phyloP scores from a whole-genome alignment of 2,797 vertebrate species.

The Chelon labrosus region DNA sequence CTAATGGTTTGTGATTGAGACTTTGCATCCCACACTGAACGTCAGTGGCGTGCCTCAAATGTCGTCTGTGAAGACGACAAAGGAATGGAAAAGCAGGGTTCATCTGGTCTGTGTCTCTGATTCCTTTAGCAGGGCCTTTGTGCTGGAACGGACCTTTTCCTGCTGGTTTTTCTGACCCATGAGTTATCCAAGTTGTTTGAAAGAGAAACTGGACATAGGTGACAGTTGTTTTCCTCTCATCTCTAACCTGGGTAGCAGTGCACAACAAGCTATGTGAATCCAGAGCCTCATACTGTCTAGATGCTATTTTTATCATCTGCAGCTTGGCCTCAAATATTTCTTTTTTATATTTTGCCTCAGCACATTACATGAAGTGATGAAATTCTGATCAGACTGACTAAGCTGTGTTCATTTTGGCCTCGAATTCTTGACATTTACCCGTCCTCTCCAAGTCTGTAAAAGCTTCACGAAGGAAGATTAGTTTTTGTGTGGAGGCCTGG shows the following conservation, averaged over 20 bases:
- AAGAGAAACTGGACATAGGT: constrained; percentile 60
- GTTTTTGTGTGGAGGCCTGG: constrained; percentile 32
- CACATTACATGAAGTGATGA: constrained; percentile 49
- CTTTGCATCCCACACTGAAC: constrained; percentile 54
- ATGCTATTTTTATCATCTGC: constrained; percentile 53
- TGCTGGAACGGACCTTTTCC: constrained; percentile 62
- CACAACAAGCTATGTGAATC: constrained; percentile 35
- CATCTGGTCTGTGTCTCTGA: constrained; percentile 70
- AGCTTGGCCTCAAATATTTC: constrained; percentile 39
- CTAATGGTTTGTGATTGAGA: constrained; percentile 42
- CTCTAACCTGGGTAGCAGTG: constrained; percentile 34
- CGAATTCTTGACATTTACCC: constrained; percentile 27
- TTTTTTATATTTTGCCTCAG: constrained; percentile 45
- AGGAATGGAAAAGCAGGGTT: constrained; percentile 77
- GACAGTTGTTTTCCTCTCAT: constrained; percentile 34
- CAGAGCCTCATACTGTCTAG: constrained; percentile 40
- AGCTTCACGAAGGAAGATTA: constrained; percentile 52
- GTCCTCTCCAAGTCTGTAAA: constrained; percentile 35
- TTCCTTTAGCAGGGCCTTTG: constrained; percentile 76
- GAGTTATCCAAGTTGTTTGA: constrained; percentile 69
- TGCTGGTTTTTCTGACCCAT: constrained; percentile 51
- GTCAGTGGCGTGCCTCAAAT: constrained; percentile 52
- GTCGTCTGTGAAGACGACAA: constrained; percentile 57
- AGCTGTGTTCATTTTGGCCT: constrained; percentile 56
- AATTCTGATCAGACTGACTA: constrained; percentile 41